A percentile compares a stretch with the other conserved stretches of the same genome.
Conservation (phyloP, 2,113 vertebrate genomes). For the Ptilorrhoa leucosticta region DNA sequence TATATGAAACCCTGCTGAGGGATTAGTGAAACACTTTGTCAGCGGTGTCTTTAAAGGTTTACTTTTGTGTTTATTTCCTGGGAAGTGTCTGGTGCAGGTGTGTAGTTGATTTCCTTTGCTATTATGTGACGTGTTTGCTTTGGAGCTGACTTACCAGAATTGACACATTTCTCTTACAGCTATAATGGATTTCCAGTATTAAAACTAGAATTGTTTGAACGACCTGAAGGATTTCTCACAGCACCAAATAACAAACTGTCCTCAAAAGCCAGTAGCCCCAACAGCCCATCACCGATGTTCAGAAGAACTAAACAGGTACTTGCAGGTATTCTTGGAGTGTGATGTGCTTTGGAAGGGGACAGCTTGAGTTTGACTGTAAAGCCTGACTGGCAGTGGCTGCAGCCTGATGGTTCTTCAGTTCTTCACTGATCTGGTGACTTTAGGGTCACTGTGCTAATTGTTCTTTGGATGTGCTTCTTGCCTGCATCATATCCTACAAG, state of each 20-base stretch:
- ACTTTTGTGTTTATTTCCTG: neutral
- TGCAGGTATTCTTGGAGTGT: neutral
- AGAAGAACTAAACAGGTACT: constrained; percentile 96
- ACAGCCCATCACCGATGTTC: constrained; percentile 93
- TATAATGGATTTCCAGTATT: constrained; percentile 94
- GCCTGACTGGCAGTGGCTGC: neutral
- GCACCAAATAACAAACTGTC: constrained; percentile 73
- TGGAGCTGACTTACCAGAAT: neutral
- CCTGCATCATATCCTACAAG: accelerated
- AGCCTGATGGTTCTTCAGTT: neutral
- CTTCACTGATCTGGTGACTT: neutral
- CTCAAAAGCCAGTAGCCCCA: constrained; percentile 86
- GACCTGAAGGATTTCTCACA: constrained; percentile 77
- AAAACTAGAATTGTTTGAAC: constrained; percentile 86
- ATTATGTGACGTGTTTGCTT: neutral
- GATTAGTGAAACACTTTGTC: neutral
- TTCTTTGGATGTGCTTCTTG: neutral
- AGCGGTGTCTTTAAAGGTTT: neutral
- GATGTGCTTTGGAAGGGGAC: neutral
- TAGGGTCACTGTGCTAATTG: neutral
- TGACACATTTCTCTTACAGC: constrained; percentile 72
- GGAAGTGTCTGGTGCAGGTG: neutral
- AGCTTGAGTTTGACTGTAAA: neutral
- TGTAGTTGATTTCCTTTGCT: neutral
- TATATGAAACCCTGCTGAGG: neutral